These are phyloP conservation scores for Malurus cyaneus DNA, from an alignment of 2,113 vertebrate species.

Conservation along the genomic window DNA sequence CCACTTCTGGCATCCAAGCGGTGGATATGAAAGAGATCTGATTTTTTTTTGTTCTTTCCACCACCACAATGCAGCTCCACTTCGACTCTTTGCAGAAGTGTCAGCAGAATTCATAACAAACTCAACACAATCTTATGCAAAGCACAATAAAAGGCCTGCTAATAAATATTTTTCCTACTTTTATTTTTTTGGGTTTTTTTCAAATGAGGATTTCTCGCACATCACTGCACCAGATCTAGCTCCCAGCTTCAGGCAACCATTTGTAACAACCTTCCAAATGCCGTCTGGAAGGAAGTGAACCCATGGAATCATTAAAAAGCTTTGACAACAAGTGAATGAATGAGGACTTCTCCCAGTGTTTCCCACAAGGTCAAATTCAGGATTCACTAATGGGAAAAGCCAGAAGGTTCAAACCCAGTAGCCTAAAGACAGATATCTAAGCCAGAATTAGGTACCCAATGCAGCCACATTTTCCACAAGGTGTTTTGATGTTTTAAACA, in stretches of 20 bases:
- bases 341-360: neutral
- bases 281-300: neutral
- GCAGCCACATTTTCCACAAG: neutral
- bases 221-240: neutral
- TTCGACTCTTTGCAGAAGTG: slow-evolving; percentile 1
- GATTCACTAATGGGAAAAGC: neutral
- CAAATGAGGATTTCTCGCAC: neutral
- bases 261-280: neutral
- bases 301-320: neutral
- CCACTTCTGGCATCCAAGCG: slow-evolving; percentile 60
- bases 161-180: neutral
- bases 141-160: neutral
- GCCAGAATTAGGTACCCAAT: neutral
- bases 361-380: neutral
- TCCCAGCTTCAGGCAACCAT: neutral
- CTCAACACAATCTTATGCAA: neutral
- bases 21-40: slow-evolving; percentile 54
- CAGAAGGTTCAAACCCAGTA: neutral
- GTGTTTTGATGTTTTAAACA: neutral
- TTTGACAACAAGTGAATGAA: neutral
- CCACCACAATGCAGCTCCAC: neutral
- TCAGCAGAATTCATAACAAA: slow-evolving; percentile 42
- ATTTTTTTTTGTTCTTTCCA: neutral
- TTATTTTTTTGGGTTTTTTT: neutral
- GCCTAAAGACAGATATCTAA: neutral